Evolutionary conservation across 2,113 vertebrate genomes (phyloP).

Genomic region (Rhea pennata): DNA sequence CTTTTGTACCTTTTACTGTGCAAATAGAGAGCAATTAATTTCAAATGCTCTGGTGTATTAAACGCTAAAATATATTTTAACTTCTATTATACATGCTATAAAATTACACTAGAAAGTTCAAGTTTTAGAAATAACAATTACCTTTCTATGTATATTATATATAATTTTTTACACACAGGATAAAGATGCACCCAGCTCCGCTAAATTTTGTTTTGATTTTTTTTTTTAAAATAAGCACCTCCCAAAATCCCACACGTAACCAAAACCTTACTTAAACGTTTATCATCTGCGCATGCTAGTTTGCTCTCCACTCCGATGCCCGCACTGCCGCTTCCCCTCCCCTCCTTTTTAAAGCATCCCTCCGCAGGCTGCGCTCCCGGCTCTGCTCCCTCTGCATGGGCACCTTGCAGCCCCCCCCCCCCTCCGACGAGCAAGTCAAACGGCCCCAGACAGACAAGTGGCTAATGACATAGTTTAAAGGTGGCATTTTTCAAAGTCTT

Average conservation of each 20-base stretch:
- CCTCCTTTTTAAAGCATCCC: neutral
- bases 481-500: neutral
- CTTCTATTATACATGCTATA: constrained; percentile 72
- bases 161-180: constrained; percentile 31
- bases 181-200: constrained; percentile 30
- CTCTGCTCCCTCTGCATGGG: neutral
- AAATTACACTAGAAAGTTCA: constrained; percentile 73
- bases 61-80: constrained; percentile 74
- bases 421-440: rapidly evolving
- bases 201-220: neutral
- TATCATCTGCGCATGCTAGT: neutral
- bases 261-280: neutral
- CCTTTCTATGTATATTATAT: constrained; percentile 30
- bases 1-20: constrained; percentile 25
- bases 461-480: neutral
- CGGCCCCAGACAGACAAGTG: neutral
- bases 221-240: neutral
- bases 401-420: rapidly evolving
- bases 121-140: constrained; percentile 50
- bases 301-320: neutral
- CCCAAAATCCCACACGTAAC: neutral
- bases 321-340: neutral
- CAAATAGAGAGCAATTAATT: constrained; percentile 44
- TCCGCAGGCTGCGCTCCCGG: neutral
- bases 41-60: constrained; percentile 47